A percentile compares a stretch with the other conserved stretches of the same genome.
Evolutionary conservation across 1,140 invertebrate genomes (phyloP).

Genomic region (Formica selysi): DNA sequence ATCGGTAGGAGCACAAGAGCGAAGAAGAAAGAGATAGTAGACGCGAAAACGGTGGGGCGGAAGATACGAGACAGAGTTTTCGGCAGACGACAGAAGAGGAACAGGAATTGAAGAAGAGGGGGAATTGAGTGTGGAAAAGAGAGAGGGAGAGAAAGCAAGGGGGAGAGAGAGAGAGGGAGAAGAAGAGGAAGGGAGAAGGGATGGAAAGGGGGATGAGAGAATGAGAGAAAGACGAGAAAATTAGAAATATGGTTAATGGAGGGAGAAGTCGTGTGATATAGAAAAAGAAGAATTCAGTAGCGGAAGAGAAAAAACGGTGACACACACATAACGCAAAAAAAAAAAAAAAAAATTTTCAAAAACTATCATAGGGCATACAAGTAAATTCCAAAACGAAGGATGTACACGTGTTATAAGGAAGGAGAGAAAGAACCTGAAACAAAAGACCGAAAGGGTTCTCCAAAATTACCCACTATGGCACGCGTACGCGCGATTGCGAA

Average conservation of each 20-base stretch:
- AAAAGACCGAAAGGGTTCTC: slow-evolving; percentile 24
- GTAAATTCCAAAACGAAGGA: slow-evolving; percentile 35
- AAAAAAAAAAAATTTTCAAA: slow-evolving; percentile 30
- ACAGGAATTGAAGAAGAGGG: neutral
- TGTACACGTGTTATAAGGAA: slow-evolving; percentile 65
- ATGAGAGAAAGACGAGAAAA: slow-evolving; percentile 43
- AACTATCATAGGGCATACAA: neutral
- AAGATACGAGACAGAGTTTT: slow-evolving; percentile 38
- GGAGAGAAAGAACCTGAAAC: neutral
- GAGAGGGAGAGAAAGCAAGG: slow-evolving; percentile 9
- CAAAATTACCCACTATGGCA: slow-evolving; percentile 38
- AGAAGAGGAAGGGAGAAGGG: neutral
- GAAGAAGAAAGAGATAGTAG: neutral
- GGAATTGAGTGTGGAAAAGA: neutral
- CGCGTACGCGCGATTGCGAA: neutral
- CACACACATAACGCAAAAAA: too few relatives aligned
- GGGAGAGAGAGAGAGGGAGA: slow-evolving; percentile 19
- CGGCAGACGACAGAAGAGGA: neutral
- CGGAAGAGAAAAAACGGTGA: neutral
- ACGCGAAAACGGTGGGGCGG: slow-evolving; percentile 22
- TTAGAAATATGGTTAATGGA: neutral
- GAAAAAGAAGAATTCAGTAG: slow-evolving; percentile 46
- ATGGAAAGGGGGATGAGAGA: slow-evolving; percentile 23
- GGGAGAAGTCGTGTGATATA: neutral
- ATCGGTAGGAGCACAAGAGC: neutral